Conservation (phyloP, 2,888 invertebrate genomes). For the Apoderus coryli region DNA sequence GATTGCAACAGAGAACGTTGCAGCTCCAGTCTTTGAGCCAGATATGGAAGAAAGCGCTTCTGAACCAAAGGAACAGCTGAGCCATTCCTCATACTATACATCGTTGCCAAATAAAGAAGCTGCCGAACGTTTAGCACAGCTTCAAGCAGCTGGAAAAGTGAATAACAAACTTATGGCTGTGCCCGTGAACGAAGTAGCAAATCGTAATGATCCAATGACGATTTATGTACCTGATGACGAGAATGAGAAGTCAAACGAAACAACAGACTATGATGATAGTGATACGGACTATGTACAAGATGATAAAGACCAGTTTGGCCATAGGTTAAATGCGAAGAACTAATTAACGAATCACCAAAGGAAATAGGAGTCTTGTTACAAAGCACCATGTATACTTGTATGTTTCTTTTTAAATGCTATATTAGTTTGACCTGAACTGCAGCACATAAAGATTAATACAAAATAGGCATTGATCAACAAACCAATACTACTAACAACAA, state of each 20-base stretch:
- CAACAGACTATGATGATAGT: conserved; percentile 9
- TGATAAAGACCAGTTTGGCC: conserved; percentile 18
- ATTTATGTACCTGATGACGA: conserved; percentile 36
- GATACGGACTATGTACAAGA: conserved; percentile 7
- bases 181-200: conserved; percentile 26
- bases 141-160: conserved; percentile 41
- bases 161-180: conserved; percentile 30
- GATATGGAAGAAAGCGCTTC: conserved; percentile 6
- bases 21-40: too few species aligned
- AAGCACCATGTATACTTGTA: too few species aligned
- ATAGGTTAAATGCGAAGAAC: conserved; percentile 22
- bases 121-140: conserved; percentile 43
- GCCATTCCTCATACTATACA: conserved; percentile 37
- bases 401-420: too few species aligned
- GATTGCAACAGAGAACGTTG: too few species aligned
- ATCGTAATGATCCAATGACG: conserved; percentile 36
- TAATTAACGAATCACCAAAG: background rate
- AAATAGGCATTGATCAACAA: too few species aligned
- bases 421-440: too few species aligned
- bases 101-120: conserved; percentile 47
- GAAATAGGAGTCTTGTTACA: too few species aligned
- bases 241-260: conserved; percentile 11
- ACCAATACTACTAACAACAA: too few species aligned
- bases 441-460: too few species aligned
- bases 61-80: conserved; percentile 25